A percentile compares a stretch with the other conserved stretches of the same genome.
Evolutionary conservation across 2,888 invertebrate species (phyloP).

Genomic region (Ligdia adustata): DNA sequence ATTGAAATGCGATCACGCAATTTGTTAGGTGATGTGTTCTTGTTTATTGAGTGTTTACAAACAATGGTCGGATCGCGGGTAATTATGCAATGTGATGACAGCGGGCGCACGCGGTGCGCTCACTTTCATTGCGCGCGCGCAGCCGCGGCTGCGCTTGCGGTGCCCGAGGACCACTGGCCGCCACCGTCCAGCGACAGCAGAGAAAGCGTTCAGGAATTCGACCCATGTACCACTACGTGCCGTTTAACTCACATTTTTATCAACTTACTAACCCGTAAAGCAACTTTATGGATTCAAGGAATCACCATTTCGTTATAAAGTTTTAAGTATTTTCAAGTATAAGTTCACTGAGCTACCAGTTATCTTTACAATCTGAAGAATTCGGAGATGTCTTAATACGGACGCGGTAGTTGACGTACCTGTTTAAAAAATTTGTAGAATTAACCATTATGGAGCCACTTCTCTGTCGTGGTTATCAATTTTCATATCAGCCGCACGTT

Average conservation of each 20-base stretch:
- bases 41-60: conserved; percentile 77
- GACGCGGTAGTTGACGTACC: background rate
- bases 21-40: conserved; percentile 58
- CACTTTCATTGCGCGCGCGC: conserved; percentile 70
- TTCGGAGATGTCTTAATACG: conserved; percentile 4
- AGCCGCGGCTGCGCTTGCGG: background rate
- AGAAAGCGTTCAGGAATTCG: conserved; percentile 83
- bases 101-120: conserved; percentile 62
- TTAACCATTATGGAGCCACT: background rate
- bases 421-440: background rate
- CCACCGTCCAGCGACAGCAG: conserved; percentile 44
- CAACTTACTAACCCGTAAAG: background rate
- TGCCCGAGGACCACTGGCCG: conserved; percentile 18
- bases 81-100: conserved; percentile 81
- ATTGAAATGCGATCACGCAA: conserved; percentile 72
- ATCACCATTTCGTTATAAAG: background rate
- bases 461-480: conserved; percentile 46
- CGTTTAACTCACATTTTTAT: background rate
- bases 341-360: background rate
- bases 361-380: background rate
- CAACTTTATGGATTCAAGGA: conserved; percentile 7
- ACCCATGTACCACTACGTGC: conserved; percentile 43
- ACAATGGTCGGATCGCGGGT: conserved; percentile 75
- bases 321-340: too few relatives aligned
- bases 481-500: conserved; percentile 59